Conservation (phyloP, 2,113 vertebrate genomes). For the Megalops atlanticus region DNA sequence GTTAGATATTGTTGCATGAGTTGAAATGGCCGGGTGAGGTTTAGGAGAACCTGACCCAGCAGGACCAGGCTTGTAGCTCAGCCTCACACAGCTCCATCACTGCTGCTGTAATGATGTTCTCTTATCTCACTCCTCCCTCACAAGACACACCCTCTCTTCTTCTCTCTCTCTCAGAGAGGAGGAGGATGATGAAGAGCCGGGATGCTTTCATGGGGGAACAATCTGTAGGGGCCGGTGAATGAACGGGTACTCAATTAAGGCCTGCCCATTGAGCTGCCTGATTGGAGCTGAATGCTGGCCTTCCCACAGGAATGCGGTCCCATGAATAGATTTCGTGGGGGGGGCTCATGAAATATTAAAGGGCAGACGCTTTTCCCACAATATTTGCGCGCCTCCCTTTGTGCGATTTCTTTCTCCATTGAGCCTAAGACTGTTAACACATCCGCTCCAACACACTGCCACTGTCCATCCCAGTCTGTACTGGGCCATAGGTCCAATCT, state of each 20-base stretch:
- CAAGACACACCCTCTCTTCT: conserved; percentile 74
- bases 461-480: conserved; percentile 48
- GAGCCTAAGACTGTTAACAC: conserved; percentile 90
- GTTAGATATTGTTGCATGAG: no score
- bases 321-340: conserved; percentile 82
- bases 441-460: conserved; percentile 79
- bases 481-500: conserved; percentile 42
- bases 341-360: conserved; percentile 82
- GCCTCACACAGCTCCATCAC: background rate
- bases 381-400: conserved; percentile 92
- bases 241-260: conserved; percentile 93
- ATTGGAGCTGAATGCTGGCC: conserved; percentile 79
- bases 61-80: no score
- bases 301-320: conserved; percentile 82
- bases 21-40: no score
- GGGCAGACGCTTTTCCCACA: conserved; percentile 88
- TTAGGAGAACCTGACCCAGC: no score
- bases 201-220: conserved; percentile 74
- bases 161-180: conserved; percentile 72
- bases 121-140: conserved; percentile 55
- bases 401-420: conserved; percentile 89
- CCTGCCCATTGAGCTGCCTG: conserved; percentile 82
- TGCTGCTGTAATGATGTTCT: conserved; percentile 23
- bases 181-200: conserved; percentile 74
- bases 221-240: conserved; percentile 78